Evolutionary conservation across 2,888 invertebrate genomes (phyloP).

Genomic region (Quadroppia sp.): DNA sequence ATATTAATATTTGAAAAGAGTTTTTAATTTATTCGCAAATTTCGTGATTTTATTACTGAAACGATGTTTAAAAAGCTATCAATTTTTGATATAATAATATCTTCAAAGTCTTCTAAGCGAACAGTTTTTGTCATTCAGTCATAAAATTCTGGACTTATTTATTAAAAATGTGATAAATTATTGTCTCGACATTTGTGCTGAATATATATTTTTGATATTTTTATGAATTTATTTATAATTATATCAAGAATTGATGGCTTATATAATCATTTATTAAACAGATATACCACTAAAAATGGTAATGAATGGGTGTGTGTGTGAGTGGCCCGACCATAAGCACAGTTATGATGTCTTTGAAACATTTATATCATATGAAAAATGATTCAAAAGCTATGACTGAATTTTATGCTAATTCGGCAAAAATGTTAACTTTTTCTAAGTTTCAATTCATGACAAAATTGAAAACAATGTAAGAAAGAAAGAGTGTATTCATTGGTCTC

Average conservation of each 20-base stretch:
- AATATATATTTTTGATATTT: neutral
- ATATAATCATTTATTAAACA: conserved; percentile 17
- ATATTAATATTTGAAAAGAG: too few relatives aligned
- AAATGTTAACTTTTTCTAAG: neutral
- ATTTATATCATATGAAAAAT: neutral
- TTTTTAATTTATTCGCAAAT: neutral
- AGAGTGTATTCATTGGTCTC: neutral
- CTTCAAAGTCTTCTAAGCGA: neutral
- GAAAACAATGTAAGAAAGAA: neutral
- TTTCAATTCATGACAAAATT: neutral
- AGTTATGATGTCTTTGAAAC: neutral
- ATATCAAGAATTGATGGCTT: neutral
- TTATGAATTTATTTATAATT: conserved; percentile 1
- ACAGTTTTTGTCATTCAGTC: neutral
- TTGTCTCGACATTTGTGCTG: conserved; percentile 1
- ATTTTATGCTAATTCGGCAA: neutral
- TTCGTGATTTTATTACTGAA: neutral
- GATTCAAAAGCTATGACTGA: neutral
- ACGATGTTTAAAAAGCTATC: neutral
- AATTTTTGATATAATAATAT: neutral
- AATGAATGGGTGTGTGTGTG: conserved; percentile 16
- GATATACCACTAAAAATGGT: neutral
- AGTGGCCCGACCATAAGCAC: neutral
- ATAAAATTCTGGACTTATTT: neutral
- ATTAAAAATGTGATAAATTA: neutral